Percentiles rank a stretch among this genome's conserved stretches.
These are phyloP conservation scores for Corapipo altera DNA, from an alignment of 2,113 vertebrate species.

Conservation along the genomic window DNA sequence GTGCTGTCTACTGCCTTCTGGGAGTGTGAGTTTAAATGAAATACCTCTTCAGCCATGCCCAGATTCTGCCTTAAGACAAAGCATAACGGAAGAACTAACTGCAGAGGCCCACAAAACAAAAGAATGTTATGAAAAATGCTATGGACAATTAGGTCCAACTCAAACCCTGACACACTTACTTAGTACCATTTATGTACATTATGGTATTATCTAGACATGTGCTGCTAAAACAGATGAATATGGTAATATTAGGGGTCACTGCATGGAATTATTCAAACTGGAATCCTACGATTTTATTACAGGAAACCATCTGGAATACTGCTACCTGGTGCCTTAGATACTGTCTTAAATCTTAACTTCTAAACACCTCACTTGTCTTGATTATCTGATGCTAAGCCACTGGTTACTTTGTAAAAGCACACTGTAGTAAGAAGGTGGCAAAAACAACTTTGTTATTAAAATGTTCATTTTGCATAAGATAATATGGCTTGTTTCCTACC, in stretches of 20 bases:
- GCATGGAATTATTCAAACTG: not conserved
- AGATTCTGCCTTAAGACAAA: not conserved
- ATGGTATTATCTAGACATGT: not conserved
- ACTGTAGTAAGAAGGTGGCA: not conserved
- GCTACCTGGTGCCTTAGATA: not conserved
- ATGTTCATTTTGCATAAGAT: not conserved
- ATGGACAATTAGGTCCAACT: not conserved
- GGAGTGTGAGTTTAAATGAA: not conserved
- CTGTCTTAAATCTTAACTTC: not conserved
- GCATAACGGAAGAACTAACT: not conserved
- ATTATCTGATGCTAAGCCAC: not conserved
- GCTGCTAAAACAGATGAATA: not conserved
- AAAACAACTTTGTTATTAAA: not conserved
- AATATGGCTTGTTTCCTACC: conserved; percentile 69
- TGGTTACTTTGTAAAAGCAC: not conserved
- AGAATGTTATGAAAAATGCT: not conserved
- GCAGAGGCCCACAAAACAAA: not conserved
- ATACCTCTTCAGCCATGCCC: not conserved
- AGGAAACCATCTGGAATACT: not conserved
- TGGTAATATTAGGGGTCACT: not conserved
- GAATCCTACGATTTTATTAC: not conserved
- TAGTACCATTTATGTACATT: not conserved
- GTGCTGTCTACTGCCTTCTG: not conserved
- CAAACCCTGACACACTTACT: not conserved
- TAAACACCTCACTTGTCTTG: not conserved